phyloP scores from a whole-genome alignment of 2,888 invertebrate genomes.

The Xanthorhoe spadicearia region DNA sequence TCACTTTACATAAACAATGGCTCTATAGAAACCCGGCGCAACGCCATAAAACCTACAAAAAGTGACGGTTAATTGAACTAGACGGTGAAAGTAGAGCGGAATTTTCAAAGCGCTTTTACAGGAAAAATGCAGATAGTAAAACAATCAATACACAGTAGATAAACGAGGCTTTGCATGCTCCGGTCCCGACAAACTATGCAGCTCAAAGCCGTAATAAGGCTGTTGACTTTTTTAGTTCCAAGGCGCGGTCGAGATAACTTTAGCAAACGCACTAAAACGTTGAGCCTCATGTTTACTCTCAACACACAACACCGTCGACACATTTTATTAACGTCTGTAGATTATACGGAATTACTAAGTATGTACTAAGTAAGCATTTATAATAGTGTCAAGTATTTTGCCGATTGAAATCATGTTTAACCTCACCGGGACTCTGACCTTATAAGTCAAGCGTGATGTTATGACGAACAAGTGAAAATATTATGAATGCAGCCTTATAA shows the following conservation, averaged over 20 bases:
- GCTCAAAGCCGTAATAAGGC: constrained; percentile 66
- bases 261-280: constrained; percentile 75
- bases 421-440: constrained; percentile 44
- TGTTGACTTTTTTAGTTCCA: constrained; percentile 78
- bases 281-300: constrained; percentile 72
- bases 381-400: constrained; percentile 49
- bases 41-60: constrained; percentile 42
- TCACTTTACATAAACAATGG: constrained; percentile 71
- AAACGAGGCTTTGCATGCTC: constrained; percentile 19
- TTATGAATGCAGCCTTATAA: constrained; percentile 55
- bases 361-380: constrained; percentile 42
- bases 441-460: constrained; percentile 44
- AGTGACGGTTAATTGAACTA: constrained; percentile 51
- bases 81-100: constrained; percentile 52
- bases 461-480: constrained; percentile 54
- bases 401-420: constrained; percentile 57
- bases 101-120: constrained; percentile 50
- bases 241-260: constrained; percentile 75
- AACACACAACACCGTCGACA: constrained; percentile 73
- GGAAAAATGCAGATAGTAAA: constrained; percentile 38
- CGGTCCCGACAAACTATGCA: constrained; percentile 50
- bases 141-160: constrained; percentile 44
- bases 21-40: constrained; percentile 32
- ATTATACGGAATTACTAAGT: constrained; percentile 55
- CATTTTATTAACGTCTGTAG: constrained; percentile 65